Base-by-base conservation (phyloP, 2,113 vertebrate species). In the Scomber japonicus region DNA sequence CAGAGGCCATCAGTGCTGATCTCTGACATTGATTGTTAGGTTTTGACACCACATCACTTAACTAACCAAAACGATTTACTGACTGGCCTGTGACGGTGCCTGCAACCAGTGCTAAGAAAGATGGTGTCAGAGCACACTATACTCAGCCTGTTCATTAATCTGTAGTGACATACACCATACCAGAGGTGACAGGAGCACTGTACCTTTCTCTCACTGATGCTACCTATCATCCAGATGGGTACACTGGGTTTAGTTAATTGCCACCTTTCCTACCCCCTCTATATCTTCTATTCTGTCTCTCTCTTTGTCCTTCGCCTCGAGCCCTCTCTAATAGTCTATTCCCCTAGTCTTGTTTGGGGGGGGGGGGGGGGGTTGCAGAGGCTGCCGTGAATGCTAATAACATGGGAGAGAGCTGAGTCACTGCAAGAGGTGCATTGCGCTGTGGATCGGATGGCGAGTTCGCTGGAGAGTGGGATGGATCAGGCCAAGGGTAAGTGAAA, bases 381-480 rank as follows among this genome's bases (percentile, higher is more conserved):
- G 71, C 88, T 91, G 91, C n/a, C 11, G 72, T 90, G 90, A 92
- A 92, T 93, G 88, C 81, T 94, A 93, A 94, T 92, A 82, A 82
- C 15, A 64, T 88, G 66, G 35, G 50, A 74, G 60, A 89, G 78
- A 84, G 93, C 90, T 93, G 93, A 94, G 93, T 94, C 92, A 94
- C 76, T 90, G 81, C 71, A 68, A 66, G 73, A 88, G 88, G 86
- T 88, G 91, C 92, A 89, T 63, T 91, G 91, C 78, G 70, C 85
- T 81, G 56, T 57, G 84, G 68, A 71, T 83, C 5, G 48, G 44
- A 76, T 66, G 45, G 67, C 19, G 31, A 74, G 79, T 69, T 78
- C 70, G 55, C 75, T 27, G 60, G 70, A 21, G 62, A 64, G 15
- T 3, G 55, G 11, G 48, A 19, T 56, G 46, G 49, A 50, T 71